These are phyloP conservation scores for Orthosia gothica DNA, from an alignment of 2,888 invertebrate species.

Conservation along the genomic window DNA sequence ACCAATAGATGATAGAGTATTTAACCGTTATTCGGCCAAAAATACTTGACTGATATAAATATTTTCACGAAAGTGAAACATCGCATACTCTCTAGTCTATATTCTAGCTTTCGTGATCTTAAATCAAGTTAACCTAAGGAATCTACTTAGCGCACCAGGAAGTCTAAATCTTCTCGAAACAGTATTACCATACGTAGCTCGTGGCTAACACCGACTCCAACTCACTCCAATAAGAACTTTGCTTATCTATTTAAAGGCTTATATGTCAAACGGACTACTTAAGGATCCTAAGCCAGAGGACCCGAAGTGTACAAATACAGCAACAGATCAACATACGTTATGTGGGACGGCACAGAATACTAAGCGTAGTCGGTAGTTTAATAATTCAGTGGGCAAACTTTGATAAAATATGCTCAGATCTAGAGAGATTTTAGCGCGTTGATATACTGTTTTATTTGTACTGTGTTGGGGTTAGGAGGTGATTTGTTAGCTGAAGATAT, in stretches of 20 bases:
- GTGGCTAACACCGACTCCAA: conserved; percentile 27
- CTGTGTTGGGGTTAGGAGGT: conserved; percentile 8
- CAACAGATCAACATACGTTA: conserved; percentile 55
- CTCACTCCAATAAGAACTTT: conserved; percentile 46
- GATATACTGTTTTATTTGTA: conserved; percentile 36
- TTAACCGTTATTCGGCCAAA: no score
- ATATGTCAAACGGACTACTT: conserved; percentile 60
- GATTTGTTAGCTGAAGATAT: no score
- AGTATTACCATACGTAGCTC: conserved; percentile 25
- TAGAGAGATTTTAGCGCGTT: conserved; percentile 25
- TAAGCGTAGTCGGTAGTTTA: conserved; percentile 46
- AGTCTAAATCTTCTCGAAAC: conserved; percentile 22
- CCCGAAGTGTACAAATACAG: conserved; percentile 45
- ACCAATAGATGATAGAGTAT: no score
- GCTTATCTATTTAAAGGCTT: conserved; percentile 58
- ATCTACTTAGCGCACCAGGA: conserved; percentile 7
- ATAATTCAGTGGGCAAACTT: conserved; percentile 56
- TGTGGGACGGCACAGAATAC: conserved; percentile 44
- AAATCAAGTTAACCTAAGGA: conserved; percentile 28
- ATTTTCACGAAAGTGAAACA: background rate
- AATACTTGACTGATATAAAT: no score
- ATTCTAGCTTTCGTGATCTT: background rate
- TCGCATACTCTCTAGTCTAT: background rate
- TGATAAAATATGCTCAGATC: conserved; percentile 51
- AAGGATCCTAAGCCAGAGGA: conserved; percentile 41